phyloP scores from a whole-genome alignment of 2,797 vertebrate genomes.

The Siniperca obscura region DNA sequence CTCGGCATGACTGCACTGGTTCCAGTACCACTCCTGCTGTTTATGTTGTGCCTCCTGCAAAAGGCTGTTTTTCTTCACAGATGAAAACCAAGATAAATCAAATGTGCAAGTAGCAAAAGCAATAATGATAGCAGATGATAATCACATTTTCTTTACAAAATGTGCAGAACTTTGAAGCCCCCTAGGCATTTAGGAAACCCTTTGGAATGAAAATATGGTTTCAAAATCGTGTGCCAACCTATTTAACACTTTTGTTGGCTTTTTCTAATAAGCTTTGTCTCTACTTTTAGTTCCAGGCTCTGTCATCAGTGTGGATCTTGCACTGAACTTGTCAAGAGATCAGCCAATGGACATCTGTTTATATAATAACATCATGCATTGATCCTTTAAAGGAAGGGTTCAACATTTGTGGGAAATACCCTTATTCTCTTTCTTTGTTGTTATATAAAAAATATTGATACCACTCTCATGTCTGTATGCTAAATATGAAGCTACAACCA shows the following conservation, averaged over 20 bases:
- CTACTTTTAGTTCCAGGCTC: neutral
- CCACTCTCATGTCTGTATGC: too few relatives aligned
- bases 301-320: neutral
- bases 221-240: too few relatives aligned
- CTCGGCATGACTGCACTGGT: conserved; percentile 36
- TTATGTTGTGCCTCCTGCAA: conserved; percentile 9
- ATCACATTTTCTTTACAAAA: neutral
- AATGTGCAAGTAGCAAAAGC: neutral
- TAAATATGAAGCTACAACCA: too few relatives aligned
- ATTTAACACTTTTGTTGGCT: too few relatives aligned
- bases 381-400: too few relatives aligned
- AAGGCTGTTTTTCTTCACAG: conserved; percentile 17
- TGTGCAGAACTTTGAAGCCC: neutral
- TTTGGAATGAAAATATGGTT: too few relatives aligned
- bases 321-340: neutral
- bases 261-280: neutral
- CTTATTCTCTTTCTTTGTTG: too few relatives aligned
- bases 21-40: neutral
- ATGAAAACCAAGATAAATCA: conserved; percentile 35
- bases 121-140: neutral
- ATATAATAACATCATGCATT: too few relatives aligned
- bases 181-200: neutral
- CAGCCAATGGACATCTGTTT: too few relatives aligned
- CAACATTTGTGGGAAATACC: too few relatives aligned
- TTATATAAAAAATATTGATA: too few relatives aligned